Percentiles rank a stretch among this genome's conserved stretches.
phyloP scores from a whole-genome alignment of 2,888 invertebrate species.

The Dasypolia templi region DNA sequence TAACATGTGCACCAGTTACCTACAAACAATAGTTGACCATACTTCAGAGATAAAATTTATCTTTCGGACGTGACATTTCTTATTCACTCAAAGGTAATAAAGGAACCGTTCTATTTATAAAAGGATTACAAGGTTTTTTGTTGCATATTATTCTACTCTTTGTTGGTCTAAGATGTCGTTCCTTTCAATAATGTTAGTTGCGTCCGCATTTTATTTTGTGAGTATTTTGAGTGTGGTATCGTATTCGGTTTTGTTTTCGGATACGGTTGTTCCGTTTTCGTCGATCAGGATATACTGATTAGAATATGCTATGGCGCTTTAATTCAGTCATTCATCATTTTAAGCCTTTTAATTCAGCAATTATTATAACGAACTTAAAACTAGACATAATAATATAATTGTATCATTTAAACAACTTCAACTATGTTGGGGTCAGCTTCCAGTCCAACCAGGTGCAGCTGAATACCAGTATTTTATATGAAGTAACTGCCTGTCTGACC shows the following conservation, averaged over 20 bases:
- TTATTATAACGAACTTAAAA: no score
- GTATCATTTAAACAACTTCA: no score
- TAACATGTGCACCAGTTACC: constrained; percentile 24
- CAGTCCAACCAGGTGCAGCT: no score
- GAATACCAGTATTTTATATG: no score
- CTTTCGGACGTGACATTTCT: constrained; percentile 77
- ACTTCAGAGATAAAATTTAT: constrained; percentile 64
- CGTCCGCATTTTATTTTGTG: constrained; percentile 69
- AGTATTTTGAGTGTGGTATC: constrained; percentile 69
- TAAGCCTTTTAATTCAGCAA: no score
- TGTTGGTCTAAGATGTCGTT: constrained; percentile 68
- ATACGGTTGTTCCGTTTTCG: constrained; percentile 8
- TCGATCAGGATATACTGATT: constrained; percentile 3
- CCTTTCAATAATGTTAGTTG: constrained; percentile 66
- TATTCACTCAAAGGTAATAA: constrained; percentile 62
- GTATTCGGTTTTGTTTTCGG: constrained; percentile 36
- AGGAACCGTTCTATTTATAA: constrained; percentile 66
- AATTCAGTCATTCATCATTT: neutral
- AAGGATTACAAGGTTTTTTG: constrained; percentile 50
- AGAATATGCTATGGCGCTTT: neutral
- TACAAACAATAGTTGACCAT: constrained; percentile 36
- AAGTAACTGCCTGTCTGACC: no score
- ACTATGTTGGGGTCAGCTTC: no score
- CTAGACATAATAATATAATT: no score
- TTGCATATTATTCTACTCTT: constrained; percentile 51